Evolutionary conservation across 2,888 invertebrate species (phyloP), one percentile per base, ranked within the genome.

Genomic region (Drosophila yooni): DNA sequence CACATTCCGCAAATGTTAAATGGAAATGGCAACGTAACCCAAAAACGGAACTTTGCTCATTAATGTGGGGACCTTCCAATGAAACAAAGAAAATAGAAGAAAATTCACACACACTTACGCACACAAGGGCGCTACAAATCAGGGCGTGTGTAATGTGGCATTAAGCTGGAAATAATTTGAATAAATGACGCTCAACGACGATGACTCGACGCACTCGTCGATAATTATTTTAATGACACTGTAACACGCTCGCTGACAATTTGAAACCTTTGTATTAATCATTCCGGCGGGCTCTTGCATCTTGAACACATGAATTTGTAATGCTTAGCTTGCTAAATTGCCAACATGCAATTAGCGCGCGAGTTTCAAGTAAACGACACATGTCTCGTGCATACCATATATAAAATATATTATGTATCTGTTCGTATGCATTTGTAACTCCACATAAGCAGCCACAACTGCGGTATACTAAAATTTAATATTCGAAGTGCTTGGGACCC

Each of bases 181-280:
- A 82, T 73, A 76, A 81, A 83, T 79, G 72, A 73, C 56, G 36
- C 64, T 65, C 51, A 29, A 67, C 63, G 68, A 65, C 60, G 57
- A 29, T 51, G 46, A 34, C 53, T 21, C 38, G 54, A 15, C 70
- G 67, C 57, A 71, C 61, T 76, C 59, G 64, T 79, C 81, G 58
- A 81, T 81, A 83, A 81, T 80, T 83, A 83, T 81, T 81, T 77
- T 81, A 83, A 81, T 83, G 81, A 60, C 63, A 43, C 57, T 52
- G 51, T 11, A 46, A 15, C 15, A 50, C 36, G 57, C 59, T 50
- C 68, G 66, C 61, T 25, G 46, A 25, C 46, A 46, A 46, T 2
- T 67, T 67, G 58, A 81, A 76, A 76, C 57, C 76, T 70, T 80
- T 79, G 66, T 73, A 65, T 68, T 76, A 72, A 80, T 79, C 69